Conservation (phyloP, 2,888 invertebrate genomes). For the Nebria brevicollis region DNA sequence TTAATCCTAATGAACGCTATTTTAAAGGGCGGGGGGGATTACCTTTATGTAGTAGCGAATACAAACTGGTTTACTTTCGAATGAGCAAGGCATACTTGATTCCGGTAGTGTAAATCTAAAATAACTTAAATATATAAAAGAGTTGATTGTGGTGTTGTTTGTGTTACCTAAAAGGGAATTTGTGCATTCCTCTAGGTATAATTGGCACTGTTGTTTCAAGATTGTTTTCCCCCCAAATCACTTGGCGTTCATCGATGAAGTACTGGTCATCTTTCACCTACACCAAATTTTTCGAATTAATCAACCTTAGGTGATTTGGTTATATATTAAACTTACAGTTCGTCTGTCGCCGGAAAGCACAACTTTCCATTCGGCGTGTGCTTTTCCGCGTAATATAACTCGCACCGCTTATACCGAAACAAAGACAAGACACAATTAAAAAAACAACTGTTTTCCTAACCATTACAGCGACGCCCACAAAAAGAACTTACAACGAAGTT, state of each 20-base stretch:
- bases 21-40: not conserved
- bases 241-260: conserved; percentile 76
- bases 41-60: conserved; percentile 79
- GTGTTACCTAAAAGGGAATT: conserved; percentile 69
- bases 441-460: too few species aligned
- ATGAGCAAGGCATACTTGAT: conserved; percentile 78
- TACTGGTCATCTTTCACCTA: conserved; percentile 77
- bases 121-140: too few species aligned
- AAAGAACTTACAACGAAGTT: conserved; percentile 72
- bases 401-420: conserved; percentile 67
- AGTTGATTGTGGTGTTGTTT: too few species aligned
- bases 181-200: conserved; percentile 75
- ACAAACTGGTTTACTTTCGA: conserved; percentile 78
- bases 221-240: conserved; percentile 79
- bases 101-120: conserved; percentile 75
- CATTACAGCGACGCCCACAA: too few species aligned
- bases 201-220: conserved; percentile 72
- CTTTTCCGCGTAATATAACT: conserved; percentile 77
- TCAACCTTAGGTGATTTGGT: not conserved
- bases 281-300: conserved; percentile 35
- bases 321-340: conserved; percentile 64
- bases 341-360: conserved; percentile 77
- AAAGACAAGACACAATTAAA: conserved; percentile 8
- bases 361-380: conserved; percentile 81
- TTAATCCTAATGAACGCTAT: not conserved